These are phyloP conservation scores for Nephrocerus scutellatus DNA, from an alignment of 2,888 invertebrate genomes.

Conservation along the genomic window DNA sequence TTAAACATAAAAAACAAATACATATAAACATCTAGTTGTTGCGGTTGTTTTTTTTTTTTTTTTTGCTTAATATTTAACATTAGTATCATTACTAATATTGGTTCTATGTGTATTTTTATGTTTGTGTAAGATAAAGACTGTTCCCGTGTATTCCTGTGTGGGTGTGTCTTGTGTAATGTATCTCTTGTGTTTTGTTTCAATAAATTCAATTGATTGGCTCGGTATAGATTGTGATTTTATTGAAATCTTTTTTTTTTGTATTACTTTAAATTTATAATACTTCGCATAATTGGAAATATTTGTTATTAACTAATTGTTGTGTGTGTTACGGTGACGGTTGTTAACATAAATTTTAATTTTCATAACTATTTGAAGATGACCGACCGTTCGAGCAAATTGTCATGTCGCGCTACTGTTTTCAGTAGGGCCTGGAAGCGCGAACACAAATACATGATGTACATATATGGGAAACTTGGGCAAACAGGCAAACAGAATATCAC, in stretches of 20 bases:
- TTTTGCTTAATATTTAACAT: constrained; percentile 7
- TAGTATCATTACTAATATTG: constrained; percentile 8
- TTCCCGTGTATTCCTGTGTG: constrained; percentile 6
- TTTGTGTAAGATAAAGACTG: constrained; percentile 7
- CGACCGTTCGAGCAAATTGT: no score
- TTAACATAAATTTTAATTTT: constrained; percentile 22
- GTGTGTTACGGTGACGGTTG: constrained; percentile 22
- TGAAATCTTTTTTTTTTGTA: constrained; percentile 27
- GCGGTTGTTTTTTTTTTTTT: constrained; percentile 9
- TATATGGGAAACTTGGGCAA: no score
- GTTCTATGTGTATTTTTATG: constrained; percentile 2
- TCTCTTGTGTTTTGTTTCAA: constrained; percentile 24
- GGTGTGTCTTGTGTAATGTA: constrained; percentile 22
- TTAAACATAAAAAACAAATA: not conserved
- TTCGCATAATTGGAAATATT: constrained; percentile 23
- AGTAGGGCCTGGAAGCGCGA: not conserved
- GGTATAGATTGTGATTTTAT: constrained; percentile 38
- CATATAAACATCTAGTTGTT: not conserved
- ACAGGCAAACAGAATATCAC: no score
- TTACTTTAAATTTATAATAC: constrained; percentile 26
- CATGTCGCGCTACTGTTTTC: no score
- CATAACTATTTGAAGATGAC: constrained; percentile 9
- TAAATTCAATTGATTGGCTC: constrained; percentile 48
- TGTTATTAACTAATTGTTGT: constrained; percentile 16
- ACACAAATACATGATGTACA: constrained; percentile 21